These are phyloP conservation scores for Sinodicranocentrus sp. DNA, from an alignment of 2,888 invertebrate species.

Conservation along the genomic window DNA sequence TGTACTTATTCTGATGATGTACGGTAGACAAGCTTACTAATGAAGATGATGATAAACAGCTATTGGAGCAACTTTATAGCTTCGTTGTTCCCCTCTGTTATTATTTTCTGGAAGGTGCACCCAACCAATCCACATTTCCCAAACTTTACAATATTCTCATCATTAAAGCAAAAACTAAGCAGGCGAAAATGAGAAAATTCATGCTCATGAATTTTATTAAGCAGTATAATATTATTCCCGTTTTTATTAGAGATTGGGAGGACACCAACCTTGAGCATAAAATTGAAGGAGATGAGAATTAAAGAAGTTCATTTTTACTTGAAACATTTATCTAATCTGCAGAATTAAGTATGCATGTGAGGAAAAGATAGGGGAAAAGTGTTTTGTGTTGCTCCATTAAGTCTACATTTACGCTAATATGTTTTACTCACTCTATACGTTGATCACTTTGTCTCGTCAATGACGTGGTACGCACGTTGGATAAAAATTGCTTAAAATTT, in stretches of 20 bases:
- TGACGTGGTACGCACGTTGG: too few species aligned
- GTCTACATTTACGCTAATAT: too few species aligned
- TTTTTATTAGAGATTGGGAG: neutral
- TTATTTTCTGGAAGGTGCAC: too few species aligned
- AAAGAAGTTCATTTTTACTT: neutral
- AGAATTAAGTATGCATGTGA: neutral
- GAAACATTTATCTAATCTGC: neutral
- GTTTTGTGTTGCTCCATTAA: too few species aligned
- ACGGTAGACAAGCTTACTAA: slow-evolving; percentile 17
- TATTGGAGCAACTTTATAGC: slow-evolving; percentile 35
- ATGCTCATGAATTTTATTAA: neutral
- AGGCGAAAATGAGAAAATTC: too few species aligned
- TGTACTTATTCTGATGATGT: neutral
- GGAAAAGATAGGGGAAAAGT: slow-evolving; percentile 1
- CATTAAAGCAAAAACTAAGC: too few species aligned
- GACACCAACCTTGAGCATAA: slow-evolving; percentile 31
- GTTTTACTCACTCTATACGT: too few species aligned
- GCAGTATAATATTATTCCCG: neutral
- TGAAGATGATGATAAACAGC: slow-evolving; percentile 52
- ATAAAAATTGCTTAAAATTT: slow-evolving; percentile 53
- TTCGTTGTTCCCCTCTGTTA: neutral
- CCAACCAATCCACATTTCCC: too few species aligned
- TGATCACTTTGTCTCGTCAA: too few species aligned
- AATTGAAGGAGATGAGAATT: neutral
- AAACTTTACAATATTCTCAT: too few species aligned